Evolutionary conservation across 2,113 vertebrate species (phyloP), one percentile per base, ranked within the genome.

Genomic region (Vireo altiloquus): DNA sequence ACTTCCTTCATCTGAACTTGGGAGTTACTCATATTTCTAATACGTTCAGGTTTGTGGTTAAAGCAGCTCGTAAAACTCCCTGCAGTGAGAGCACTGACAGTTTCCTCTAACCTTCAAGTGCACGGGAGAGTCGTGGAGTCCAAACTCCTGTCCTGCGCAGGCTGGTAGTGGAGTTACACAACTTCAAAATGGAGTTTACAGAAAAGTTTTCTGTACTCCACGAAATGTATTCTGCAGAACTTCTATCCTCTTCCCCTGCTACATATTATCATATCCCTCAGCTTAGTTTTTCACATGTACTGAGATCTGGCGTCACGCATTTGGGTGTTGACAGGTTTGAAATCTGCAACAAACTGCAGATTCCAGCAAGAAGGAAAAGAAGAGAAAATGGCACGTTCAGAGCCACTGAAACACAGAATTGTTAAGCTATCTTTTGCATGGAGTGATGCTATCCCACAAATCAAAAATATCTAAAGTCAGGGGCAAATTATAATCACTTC

Each of bases 301-400:
- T 59, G 89, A 94, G 92, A 94, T 78, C 75, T 92, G 40, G 86
- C 87, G 80, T 94, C 66, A 89, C 95, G 88, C 82, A 57, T 96
- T 96, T 31, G 63, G 79, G 79, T 88, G 93, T 95, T 90, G 92
- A 77, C 87, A 97, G 74, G 70, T 93, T 95, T 83, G 80, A 96
- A 96, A 94, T 87, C 69, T 44, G 77, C 89, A 86, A 66, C 78
- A 61, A 87, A 91, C 33, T 44, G 40, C 56, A 21, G 64, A 78
- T 81, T 94, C 37, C 78, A 89, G 69, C 65, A 87, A 91, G 68
- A 57, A 95, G 66, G 76, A 66, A 65, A 44, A 75, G 75, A 93
- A 87, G 75, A 86, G 71, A 95, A 82, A 94, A 77, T 3, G 5
- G 15, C 66, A 65, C 7, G 2, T 19, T 89, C 94, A 53, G 72